Evolutionary conservation across 1,140 invertebrate species (phyloP).

Genomic region (Brachionus rubens): DNA sequence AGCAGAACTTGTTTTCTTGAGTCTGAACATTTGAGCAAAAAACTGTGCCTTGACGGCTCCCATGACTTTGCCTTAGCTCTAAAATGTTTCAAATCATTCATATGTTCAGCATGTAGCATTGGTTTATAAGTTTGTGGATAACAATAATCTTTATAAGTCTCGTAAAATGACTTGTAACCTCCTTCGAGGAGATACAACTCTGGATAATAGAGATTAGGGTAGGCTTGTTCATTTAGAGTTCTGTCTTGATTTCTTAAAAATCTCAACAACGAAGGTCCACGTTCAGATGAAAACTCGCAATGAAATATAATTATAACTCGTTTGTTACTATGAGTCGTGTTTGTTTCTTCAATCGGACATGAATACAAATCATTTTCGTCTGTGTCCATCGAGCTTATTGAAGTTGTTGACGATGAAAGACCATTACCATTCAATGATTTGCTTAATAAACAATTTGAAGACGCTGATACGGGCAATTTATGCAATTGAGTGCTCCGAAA

Average conservation of each 20-base stretch:
- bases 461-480: constrained; percentile 11
- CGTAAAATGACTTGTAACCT: constrained; percentile 87
- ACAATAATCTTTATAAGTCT: constrained; percentile 64
- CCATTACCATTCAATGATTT: not conserved
- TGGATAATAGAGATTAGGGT: constrained; percentile 83
- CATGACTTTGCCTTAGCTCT: constrained; percentile 73
- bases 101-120: constrained; percentile 74
- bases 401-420: not conserved
- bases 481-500: constrained; percentile 8
- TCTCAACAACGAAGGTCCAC: constrained; percentile 75
- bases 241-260: constrained; percentile 76
- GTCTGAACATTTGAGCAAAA: constrained; percentile 7
- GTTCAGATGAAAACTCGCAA: constrained; percentile 93
- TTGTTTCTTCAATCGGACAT: constrained; percentile 53
- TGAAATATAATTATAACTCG: constrained; percentile 86
- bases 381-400: constrained; percentile 4
- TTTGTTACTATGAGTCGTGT: constrained; percentile 58
- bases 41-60: constrained; percentile 47
- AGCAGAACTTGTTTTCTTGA: not conserved
- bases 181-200: constrained; percentile 90
- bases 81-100: constrained; percentile 71
- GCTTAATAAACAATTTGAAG: constrained; percentile 10
- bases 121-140: constrained; percentile 71
- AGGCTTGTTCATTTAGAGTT: constrained; percentile 73
- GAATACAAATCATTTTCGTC: constrained; percentile 26